Evolutionary conservation across 53 echinoderm and acorn worm genomes (phyloP), one percentile per base, ranked within the genome.

Genomic region (Henricia sp.): DNA sequence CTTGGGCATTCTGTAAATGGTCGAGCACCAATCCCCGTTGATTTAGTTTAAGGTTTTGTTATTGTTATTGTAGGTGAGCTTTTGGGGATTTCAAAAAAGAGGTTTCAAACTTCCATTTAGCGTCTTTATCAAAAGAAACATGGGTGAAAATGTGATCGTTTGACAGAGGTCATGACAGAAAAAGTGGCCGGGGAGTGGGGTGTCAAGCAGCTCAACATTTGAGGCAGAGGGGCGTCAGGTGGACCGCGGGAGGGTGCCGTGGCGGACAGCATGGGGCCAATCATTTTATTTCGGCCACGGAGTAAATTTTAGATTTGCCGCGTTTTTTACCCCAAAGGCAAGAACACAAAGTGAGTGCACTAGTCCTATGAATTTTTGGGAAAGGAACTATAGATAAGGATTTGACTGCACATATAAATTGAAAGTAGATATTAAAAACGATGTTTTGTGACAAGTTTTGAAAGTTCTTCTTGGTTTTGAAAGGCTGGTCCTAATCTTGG

Each of bases 31-130:
- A n/a, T n/a, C n/a, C n/a, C n/a, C n/a, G n/a, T 46, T 10, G 68
- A 68, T 68, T 68, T 68, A 40, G 71, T 24, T 17, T 73, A 21
- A 73, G 17, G 33, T 60, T 58, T 55, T 76, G 59, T 76, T 76
- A 76, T 76, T 76, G 58, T 76, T 76, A 76, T 42, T 76, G 57
- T 56, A 58, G 76, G 26, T 59, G 14, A 17, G 44, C 13, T 76
- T 59, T 39, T 37, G 43, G 44, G 39, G 40, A 76, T 58, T 41
- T 36, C 41, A 28, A 37, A 59, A 28, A 57, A 76, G 30, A 59
- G 10, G n/a, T 74, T 38, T 3, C 39, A 41, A 41, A 39, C 59
- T 34, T 25, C 39, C 59, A 76, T 58, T 76, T 76, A 42, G 37
- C 42, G 39, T n/a, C 59, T 56, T 74, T 27, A 73, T 54, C 53